These are phyloP conservation scores for Parazoanthus darwini DNA, from an alignment of 92 coral and sea anemone species.

Conservation along the genomic window DNA sequence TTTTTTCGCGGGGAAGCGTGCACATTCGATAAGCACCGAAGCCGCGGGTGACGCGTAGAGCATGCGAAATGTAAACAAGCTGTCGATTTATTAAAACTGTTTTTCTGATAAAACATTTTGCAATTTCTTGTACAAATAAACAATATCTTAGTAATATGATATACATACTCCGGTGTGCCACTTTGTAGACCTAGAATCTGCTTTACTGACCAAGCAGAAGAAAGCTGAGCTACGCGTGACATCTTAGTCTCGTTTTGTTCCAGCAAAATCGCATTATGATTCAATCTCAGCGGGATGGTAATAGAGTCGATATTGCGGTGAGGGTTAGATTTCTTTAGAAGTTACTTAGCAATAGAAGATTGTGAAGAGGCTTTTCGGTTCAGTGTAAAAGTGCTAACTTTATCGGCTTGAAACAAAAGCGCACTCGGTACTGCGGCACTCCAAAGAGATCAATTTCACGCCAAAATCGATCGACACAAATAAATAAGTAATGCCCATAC, in stretches of 20 bases:
- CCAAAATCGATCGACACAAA: not conserved
- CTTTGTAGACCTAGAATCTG: not conserved
- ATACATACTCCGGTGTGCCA: not conserved
- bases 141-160: slow-evolving; percentile 2
- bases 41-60: slow-evolving; percentile 36
- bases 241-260: not conserved
- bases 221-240: slow-evolving; percentile 24
- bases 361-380: slow-evolving; percentile 15
- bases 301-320: slow-evolving; percentile 26
- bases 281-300: slow-evolving; percentile 36
- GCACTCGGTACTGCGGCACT: not conserved
- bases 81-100: slow-evolving; percentile 17
- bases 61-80: slow-evolving; percentile 30
- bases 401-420: slow-evolving; percentile 18
- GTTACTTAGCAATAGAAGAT: slow-evolving; percentile 19
- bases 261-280: slow-evolving; percentile 5
- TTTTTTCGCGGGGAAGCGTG: slow-evolving; percentile 8
- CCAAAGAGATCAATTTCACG: not conserved
- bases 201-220: not conserved
- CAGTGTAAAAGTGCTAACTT: slow-evolving; percentile 3
- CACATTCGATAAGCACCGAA: not conserved
- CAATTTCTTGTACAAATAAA: slow-evolving; percentile 20
- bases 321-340: slow-evolving; percentile 8
- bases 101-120: slow-evolving; percentile 16
- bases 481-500: not conserved